Base-by-base conservation (phyloP, 2,888 invertebrate genomes). In the Athrips mouffetella region DNA sequence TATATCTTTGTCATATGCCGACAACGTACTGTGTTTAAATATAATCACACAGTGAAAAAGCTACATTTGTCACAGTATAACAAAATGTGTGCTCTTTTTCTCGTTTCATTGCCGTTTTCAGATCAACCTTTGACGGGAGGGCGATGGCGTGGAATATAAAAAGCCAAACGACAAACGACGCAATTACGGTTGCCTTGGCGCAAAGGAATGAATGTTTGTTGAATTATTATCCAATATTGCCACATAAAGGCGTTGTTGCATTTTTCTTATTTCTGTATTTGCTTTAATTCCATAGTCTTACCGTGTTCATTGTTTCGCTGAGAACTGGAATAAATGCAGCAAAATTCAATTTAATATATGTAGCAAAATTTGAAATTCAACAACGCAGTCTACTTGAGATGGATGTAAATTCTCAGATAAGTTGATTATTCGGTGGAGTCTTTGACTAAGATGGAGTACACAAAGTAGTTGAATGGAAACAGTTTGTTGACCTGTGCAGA, bases 1-100 rank as follows among this genome's bases (percentile, higher is more conserved):
- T 62, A 65, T 72, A 72, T 77, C 73, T 59, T 52, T 50, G 63
- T 69, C 65, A 59, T 71, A 73, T 68, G 70, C 59, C 64, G 60
- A 66, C 69, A 70, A 71, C 69, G 67, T 52, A 63, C 68, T 74
- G 73, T 70, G 75, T 82, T 83, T 76, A 73, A 82, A 80, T 74
- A 70, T 78, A 77, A 80, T 73, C 73, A 68, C 64, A 69, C 70
- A 73, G 71, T 73, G 70, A 73, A 76, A 77, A 71, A 68, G 65
- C 67, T 62, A 70, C 76, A 80, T 80, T 81, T 76, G 75, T 76
- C 69, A 66, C 58, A 54, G 57, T 60, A 64, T 71, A 68, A 63
- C 58, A 60, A 57, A 63, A 59, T 63, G 67, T 57, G 5, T n/a
- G 55, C 49, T 54, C 51, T 59, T 55, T 61, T 56, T 51, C n/a